A percentile compares a stretch with the other conserved stretches of the same genome.
Evolutionary conservation across 2,888 invertebrate species (phyloP).

Genomic region (Microctonus aethiopoides): DNA sequence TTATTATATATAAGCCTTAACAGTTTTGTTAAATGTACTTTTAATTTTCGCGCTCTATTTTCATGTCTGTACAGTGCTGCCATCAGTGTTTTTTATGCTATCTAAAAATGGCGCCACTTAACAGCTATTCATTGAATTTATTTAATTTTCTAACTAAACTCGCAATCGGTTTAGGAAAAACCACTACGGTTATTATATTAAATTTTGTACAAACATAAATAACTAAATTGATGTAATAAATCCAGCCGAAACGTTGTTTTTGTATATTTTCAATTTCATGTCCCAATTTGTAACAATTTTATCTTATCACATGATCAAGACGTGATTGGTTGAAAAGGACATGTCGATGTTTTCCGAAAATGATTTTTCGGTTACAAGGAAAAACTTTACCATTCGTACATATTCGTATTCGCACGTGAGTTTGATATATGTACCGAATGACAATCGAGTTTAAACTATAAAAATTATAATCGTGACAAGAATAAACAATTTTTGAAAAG

Average conservation of each 20-base stretch:
- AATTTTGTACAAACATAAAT: no score
- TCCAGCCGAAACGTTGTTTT: no score
- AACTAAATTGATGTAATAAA: no score
- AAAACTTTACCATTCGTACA: no score
- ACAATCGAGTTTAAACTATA: background rate
- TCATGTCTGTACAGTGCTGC: conserved; percentile 2
- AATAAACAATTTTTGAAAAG: background rate
- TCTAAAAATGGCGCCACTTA: background rate
- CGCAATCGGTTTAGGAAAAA: background rate
- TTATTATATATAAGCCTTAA: background rate
- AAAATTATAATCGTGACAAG: conserved; percentile 9
- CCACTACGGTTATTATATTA: background rate
- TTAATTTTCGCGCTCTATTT: background rate
- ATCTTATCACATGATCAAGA: no score
- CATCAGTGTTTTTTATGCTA: background rate
- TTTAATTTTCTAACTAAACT: no score
- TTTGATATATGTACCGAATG: background rate
- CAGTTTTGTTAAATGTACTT: background rate
- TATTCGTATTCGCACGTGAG: background rate
- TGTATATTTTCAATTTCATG: no score
- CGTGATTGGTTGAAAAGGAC: no score
- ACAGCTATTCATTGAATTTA: background rate
- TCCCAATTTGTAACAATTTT: no score
- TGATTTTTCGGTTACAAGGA: no score
- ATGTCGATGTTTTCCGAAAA: no score